Percentiles rank a stretch among this genome's conserved stretches.
Conservation (phyloP, 1,140 invertebrate genomes). For the Neodiprion pinetum region DNA sequence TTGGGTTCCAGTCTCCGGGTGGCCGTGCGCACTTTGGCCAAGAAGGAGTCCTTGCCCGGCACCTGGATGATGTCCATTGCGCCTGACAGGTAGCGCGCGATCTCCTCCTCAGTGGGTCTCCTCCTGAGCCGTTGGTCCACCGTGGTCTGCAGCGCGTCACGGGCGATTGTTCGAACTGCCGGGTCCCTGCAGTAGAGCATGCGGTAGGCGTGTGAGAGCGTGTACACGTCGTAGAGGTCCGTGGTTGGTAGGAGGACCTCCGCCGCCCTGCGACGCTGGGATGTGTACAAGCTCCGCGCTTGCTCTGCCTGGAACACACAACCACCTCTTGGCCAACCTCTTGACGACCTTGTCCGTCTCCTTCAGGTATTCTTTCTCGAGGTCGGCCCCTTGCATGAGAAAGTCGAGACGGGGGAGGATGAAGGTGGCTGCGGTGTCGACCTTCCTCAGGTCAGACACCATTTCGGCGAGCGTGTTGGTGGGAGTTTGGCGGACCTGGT, state of each 20-base stretch:
- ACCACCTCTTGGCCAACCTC: conserved; percentile 35
- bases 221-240: conserved; percentile 19
- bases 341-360: conserved; percentile 35
- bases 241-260: conserved; percentile 30
- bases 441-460: conserved; percentile 21
- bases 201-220: conserved; percentile 25
- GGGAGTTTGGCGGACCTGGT: conserved; percentile 32
- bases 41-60: too few species aligned
- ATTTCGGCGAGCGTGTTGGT: conserved; percentile 25
- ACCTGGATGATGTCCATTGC: too few species aligned
- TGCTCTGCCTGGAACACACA: conserved; percentile 41
- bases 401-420: conserved; percentile 46
- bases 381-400: conserved; percentile 31
- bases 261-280: conserved; percentile 31
- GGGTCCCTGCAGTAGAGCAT: conserved; percentile 26
- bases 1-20: conserved; percentile 11
- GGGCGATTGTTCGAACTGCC: conserved; percentile 21
- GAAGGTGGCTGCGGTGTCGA: conserved; percentile 44
- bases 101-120: too few species aligned
- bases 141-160: conserved; percentile 5
- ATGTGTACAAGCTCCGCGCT: conserved; percentile 38
- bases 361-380: conserved; percentile 31
- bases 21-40: background rate
- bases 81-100: too few species aligned
- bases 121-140: conserved; percentile 12